These are phyloP conservation scores for Philantomba maxwellii DNA, from an alignment of 2,113 vertebrate species.

Conservation along the genomic window DNA sequence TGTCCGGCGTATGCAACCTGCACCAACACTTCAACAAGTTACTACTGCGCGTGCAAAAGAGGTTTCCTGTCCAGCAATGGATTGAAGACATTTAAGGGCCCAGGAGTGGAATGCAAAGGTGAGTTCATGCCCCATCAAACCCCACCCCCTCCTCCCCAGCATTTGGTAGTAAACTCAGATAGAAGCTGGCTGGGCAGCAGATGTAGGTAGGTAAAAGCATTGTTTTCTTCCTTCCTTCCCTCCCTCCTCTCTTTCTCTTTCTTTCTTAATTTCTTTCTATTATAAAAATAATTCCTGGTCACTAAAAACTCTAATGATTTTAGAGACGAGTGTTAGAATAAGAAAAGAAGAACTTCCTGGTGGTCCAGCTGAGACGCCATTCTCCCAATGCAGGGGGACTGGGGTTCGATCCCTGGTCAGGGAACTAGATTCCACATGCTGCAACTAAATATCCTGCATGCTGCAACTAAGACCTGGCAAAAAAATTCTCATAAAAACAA, in stretches of 20 bases:
- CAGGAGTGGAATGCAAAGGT: conserved; percentile 35
- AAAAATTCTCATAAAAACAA: neutral
- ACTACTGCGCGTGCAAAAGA: conserved; percentile 40
- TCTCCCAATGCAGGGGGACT: neutral
- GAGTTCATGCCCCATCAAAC: neutral
- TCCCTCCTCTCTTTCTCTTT: accelerated
- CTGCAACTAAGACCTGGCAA: neutral
- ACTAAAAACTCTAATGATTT: neutral
- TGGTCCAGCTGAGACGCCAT: neutral
- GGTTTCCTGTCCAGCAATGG: conserved; percentile 48
- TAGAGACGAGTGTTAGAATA: neutral
- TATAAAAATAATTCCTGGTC: neutral
- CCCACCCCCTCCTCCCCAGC: accelerated
- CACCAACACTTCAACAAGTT: neutral
- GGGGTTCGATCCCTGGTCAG: neutral
- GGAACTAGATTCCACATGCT: neutral
- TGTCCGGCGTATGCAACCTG: conserved; percentile 48
- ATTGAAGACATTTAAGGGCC: accelerated
- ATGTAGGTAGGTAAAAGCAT: neutral
- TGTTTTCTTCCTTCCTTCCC: accelerated
- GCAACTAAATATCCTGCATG: neutral
- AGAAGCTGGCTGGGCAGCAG: neutral
- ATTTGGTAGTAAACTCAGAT: neutral
- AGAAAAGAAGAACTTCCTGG: neutral
- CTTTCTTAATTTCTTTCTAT: neutral